Evolutionary conservation across 1,140 invertebrate genomes (phyloP).

Genomic region (Colletes gigas): DNA sequence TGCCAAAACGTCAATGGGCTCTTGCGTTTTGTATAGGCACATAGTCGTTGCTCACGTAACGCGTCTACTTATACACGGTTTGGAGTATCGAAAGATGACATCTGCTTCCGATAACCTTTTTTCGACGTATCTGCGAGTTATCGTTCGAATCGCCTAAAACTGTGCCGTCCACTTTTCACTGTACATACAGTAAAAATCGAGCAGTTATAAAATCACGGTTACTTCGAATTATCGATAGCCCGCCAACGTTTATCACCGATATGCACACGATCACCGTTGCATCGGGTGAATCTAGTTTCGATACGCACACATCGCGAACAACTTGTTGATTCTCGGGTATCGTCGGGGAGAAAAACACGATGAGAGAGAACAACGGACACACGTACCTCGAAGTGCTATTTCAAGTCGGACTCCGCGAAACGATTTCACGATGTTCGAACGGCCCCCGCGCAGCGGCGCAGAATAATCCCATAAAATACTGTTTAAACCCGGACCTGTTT

Average conservation of each 20-base stretch:
- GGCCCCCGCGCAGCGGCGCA: background rate
- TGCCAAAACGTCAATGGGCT: constrained; percentile 22
- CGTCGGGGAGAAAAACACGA: background rate
- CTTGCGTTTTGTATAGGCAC: background rate
- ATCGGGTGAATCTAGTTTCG: background rate
- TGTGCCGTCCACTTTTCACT: too few relatives aligned
- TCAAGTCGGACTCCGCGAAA: background rate
- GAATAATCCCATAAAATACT: background rate
- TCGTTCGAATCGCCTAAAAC: background rate
- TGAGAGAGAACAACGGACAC: background rate
- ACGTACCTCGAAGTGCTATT: constrained; percentile 13
- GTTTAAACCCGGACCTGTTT: constrained; percentile 3
- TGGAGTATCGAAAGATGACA: background rate
- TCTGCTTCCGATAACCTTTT: background rate
- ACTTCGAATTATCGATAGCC: too few relatives aligned
- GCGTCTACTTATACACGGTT: background rate
- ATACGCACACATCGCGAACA: background rate
- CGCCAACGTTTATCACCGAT: background rate
- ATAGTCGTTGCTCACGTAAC: background rate
- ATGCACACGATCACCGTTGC: background rate
- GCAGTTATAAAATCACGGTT: too few relatives aligned
- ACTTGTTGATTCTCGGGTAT: constrained; percentile 18
- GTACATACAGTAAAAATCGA: too few relatives aligned
- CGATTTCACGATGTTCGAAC: background rate
- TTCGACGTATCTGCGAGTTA: too few relatives aligned